Evolutionary conservation across 2,888 invertebrate species (phyloP).

Genomic region (Toxonevra muliebris): DNA sequence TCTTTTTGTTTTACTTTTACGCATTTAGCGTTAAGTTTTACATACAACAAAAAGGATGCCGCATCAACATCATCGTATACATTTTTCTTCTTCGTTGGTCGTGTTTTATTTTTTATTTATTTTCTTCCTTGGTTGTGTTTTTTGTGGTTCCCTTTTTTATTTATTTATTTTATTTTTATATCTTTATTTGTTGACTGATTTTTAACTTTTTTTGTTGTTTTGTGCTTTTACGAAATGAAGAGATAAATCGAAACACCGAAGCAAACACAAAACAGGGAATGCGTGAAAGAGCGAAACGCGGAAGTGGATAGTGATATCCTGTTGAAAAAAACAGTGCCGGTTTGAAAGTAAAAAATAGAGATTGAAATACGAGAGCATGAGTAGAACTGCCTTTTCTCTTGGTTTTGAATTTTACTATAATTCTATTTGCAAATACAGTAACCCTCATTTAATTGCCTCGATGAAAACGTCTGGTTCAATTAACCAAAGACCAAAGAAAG

Average conservation of each 20-base stretch:
- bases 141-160: not conserved
- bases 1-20: too few species aligned
- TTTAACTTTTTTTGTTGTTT: slow-evolving; percentile 3
- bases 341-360: too few species aligned
- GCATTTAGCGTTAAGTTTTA: too few species aligned
- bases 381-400: too few species aligned
- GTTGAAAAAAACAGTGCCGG: too few species aligned
- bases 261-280: not conserved
- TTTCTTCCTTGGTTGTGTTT: not conserved
- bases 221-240: not conserved
- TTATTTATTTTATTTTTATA: slow-evolving; percentile 5
- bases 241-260: not conserved
- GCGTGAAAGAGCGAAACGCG: not conserved
- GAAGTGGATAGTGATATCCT: not conserved
- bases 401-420: too few species aligned
- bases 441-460: too few species aligned
- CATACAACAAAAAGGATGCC: not conserved
- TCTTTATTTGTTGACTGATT: slow-evolving; percentile 11
- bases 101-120: not conserved
- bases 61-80: not conserved
- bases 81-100: not conserved
- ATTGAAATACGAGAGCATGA: too few species aligned
- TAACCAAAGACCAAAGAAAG: too few species aligned
- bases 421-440: too few species aligned
- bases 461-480: too few species aligned